Conservation (phyloP, 2,113 vertebrate species). For the Aspiorhynchus laticeps region DNA sequence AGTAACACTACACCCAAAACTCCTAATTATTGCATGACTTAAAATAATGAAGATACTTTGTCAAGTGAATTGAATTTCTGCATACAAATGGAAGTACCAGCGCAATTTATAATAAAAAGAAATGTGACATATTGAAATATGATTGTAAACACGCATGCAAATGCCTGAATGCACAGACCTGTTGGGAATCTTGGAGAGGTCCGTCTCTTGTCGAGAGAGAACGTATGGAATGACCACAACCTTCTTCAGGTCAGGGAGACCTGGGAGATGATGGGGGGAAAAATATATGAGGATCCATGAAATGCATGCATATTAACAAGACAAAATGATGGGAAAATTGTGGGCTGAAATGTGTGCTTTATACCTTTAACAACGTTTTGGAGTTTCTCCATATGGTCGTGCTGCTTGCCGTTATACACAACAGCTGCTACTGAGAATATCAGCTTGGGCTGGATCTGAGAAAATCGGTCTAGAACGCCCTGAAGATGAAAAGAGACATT, state of each 20-base stretch:
- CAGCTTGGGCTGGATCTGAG: slow-evolving; percentile 94
- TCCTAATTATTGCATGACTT: background rate
- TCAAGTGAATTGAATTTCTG: background rate
- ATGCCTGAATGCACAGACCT: slow-evolving; percentile 71
- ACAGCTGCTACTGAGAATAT: slow-evolving; percentile 95
- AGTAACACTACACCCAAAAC: background rate
- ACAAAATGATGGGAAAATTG: background rate
- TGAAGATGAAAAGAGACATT: slow-evolving; percentile 55
- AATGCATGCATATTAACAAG: background rate
- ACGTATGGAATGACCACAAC: slow-evolving; percentile 92
- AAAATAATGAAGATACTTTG: background rate
- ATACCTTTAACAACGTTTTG: slow-evolving; percentile 89
- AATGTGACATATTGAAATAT: background rate
- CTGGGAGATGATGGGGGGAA: slow-evolving; percentile 63
- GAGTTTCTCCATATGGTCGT: slow-evolving; percentile 92
- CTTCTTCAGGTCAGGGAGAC: slow-evolving; percentile 87
- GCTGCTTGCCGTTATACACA: slow-evolving; percentile 90
- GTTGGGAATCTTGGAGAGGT: slow-evolving; percentile 90
- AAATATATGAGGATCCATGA: background rate
- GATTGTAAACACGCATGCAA: slow-evolving; percentile 1
- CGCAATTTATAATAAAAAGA: background rate
- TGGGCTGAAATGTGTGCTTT: background rate
- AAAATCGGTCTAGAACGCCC: slow-evolving; percentile 95
- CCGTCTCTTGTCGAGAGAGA: slow-evolving; percentile 78
- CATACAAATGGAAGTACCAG: background rate